Evolutionary conservation across 2,888 invertebrate species (phyloP).

Genomic region (Agrotis segetum): DNA sequence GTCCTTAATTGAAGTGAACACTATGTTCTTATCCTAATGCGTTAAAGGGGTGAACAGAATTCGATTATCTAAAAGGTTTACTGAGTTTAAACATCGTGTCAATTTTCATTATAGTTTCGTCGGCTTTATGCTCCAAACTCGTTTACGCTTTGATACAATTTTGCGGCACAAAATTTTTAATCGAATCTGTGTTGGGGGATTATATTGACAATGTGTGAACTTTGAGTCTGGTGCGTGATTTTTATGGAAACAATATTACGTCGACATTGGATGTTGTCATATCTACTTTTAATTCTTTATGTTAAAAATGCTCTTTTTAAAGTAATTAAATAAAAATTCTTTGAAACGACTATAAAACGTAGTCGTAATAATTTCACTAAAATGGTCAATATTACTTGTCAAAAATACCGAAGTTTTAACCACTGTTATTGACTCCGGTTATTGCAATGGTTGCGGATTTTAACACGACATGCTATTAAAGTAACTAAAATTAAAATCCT

Average conservation of each 20-base stretch:
- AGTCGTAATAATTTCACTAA: no score
- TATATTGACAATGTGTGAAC: neutral
- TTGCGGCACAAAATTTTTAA: slow-evolving; percentile 15
- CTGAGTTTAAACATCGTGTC: slow-evolving; percentile 44
- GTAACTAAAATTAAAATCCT: no score
- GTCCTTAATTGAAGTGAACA: slow-evolving; percentile 41
- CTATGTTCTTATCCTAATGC: slow-evolving; percentile 31
- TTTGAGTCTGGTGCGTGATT: no score
- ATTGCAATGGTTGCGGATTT: no score
- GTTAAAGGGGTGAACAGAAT: slow-evolving; percentile 38
- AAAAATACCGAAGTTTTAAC: no score
- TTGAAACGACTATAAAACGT: no score
- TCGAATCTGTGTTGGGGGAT: neutral
- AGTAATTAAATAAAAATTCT: no score
- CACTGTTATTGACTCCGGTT: no score
- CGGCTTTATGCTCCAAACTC: slow-evolving; percentile 3
- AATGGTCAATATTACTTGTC: no score
- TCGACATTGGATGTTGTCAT: neutral
- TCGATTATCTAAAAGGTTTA: slow-evolving; percentile 50
- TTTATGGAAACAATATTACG: neutral
- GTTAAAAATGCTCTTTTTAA: no score
- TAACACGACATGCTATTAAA: no score
- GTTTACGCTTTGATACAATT: slow-evolving; percentile 20
- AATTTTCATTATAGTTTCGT: slow-evolving; percentile 46
- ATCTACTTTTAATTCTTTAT: no score